Base-by-base conservation (phyloP, 2,888 invertebrate genomes). In the Tetragonisca angustula region DNA sequence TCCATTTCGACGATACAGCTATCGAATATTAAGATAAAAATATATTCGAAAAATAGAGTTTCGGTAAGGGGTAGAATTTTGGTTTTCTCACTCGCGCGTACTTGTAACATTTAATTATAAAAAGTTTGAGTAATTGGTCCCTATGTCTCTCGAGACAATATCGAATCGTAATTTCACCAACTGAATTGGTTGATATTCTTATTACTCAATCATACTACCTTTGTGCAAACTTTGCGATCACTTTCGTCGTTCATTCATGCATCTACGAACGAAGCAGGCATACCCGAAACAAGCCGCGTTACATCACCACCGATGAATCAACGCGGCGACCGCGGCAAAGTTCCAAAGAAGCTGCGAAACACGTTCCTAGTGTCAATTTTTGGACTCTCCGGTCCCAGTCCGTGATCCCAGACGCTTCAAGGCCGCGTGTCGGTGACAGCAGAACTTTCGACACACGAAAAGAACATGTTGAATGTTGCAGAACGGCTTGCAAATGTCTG, bases 391-490 rank as follows among this genome's bases (percentile, higher is more conserved):
- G 49, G 68, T 61, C 27, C 68, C n/a, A 32, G 24, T 52, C 52
- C 24, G 61, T 27, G 54, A 81, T 59, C 62, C 72, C 32, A 70
- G 24, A 13, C 32, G 36, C 36, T 32, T n/a, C 19, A 76, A 79
- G 79, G 76, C 56, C 76, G 27, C 6, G 17, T 50, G 24, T 24
- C 74, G 76, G 62, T 36, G 76, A 79, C 79, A 79, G 59, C 75
- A 24, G 21, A 17, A n/a, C 11, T n/a, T 43, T 43, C 43, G 43
- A 13, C 9, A 17, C 0, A 13, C 21, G n/a, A 49, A 50, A 54
- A 17, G 69, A 64, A 76, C 4, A 43, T 27, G 15, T 67, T 67
- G 59, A 65, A 64, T 49, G 43, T 79, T 68, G 71, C 68, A 54
- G 9, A 43, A 43, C 43, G 68, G 50, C 54, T 43, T 19, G 67